Percentiles rank a stretch among this genome's conserved stretches.
Evolutionary conservation across 2,113 vertebrate genomes (phyloP).

Genomic region (Orycteropus afer): DNA sequence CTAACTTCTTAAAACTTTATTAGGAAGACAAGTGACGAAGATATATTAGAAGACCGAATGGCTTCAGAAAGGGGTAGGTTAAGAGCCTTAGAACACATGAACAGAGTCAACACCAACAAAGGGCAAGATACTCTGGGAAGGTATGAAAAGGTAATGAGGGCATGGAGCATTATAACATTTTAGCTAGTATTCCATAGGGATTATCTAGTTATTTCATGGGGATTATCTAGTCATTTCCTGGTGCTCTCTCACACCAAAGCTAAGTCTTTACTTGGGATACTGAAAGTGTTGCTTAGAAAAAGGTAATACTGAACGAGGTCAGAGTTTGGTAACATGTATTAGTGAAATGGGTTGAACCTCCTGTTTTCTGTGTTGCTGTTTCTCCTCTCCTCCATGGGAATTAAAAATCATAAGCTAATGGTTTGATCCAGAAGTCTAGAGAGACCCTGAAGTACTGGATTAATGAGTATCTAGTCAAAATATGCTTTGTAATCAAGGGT

Average conservation of each 20-base stretch:
- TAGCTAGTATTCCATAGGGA: slow-evolving; percentile 7
- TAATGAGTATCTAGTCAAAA: slow-evolving; percentile 36
- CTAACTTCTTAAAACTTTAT: slow-evolving; percentile 33
- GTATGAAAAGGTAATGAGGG: slow-evolving; percentile 8
- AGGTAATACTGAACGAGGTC: slow-evolving; percentile 22
- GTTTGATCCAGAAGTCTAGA: slow-evolving; percentile 42
- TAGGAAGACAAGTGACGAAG: slow-evolving; percentile 52
- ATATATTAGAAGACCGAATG: slow-evolving; percentile 28
- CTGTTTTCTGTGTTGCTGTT: background rate
- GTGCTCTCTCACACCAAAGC: background rate
- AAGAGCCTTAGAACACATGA: background rate
- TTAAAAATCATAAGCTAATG: slow-evolving; percentile 41
- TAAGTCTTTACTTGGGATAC: slow-evolving; percentile 15
- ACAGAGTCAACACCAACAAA: slow-evolving; percentile 17
- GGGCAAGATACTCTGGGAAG: background rate
- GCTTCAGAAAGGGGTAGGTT: slow-evolving; percentile 49
- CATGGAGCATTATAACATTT: background rate
- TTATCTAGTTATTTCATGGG: background rate
- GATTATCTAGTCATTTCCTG: background rate
- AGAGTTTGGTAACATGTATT: slow-evolving; percentile 14
- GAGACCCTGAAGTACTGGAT: slow-evolving; percentile 72
- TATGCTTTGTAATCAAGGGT: slow-evolving; percentile 19
- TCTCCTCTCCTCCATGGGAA: background rate
- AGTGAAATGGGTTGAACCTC: background rate
- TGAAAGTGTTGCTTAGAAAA: slow-evolving; percentile 37